Conservation (phyloP, 2,888 invertebrate species). For the Imbricaverruca yamaguchii region DNA sequence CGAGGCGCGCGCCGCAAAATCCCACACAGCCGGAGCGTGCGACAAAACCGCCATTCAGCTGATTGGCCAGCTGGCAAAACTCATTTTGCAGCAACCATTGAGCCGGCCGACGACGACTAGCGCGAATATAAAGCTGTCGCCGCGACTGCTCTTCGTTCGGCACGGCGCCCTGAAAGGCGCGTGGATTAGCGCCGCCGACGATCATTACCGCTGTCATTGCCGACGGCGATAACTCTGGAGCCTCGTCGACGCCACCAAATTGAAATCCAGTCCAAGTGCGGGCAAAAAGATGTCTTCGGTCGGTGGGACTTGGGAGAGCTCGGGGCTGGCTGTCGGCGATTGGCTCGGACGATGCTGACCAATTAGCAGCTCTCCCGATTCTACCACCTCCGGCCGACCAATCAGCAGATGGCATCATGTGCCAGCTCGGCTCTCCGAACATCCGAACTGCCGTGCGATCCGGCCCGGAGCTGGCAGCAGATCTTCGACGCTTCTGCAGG, state of each 20-base stretch:
- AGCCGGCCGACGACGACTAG: background rate
- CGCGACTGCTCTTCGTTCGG: background rate
- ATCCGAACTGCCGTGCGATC: too few species aligned
- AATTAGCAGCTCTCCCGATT: background rate
- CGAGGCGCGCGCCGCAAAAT: background rate
- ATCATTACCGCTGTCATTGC: conserved; percentile 1
- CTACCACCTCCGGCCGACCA: background rate
- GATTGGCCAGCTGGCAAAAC: background rate
- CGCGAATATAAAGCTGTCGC: background rate
- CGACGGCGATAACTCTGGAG: background rate
- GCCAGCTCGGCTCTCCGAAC: too few species aligned
- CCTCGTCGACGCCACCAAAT: background rate
- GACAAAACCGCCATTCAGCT: conserved; percentile 9
- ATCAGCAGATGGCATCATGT: too few species aligned
- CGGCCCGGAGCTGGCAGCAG: too few species aligned
- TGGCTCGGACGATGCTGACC: background rate
- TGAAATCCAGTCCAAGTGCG: background rate
- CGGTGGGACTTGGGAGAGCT: background rate
- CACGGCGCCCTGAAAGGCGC: background rate
- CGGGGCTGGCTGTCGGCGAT: background rate
- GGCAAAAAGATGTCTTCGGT: background rate
- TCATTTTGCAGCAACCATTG: background rate
- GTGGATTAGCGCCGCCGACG: background rate
- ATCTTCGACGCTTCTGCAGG: too few species aligned
- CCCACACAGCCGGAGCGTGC: background rate